These are phyloP conservation scores for Pampusana beccarii DNA, from an alignment of 2,113 vertebrate species.

Conservation along the genomic window DNA sequence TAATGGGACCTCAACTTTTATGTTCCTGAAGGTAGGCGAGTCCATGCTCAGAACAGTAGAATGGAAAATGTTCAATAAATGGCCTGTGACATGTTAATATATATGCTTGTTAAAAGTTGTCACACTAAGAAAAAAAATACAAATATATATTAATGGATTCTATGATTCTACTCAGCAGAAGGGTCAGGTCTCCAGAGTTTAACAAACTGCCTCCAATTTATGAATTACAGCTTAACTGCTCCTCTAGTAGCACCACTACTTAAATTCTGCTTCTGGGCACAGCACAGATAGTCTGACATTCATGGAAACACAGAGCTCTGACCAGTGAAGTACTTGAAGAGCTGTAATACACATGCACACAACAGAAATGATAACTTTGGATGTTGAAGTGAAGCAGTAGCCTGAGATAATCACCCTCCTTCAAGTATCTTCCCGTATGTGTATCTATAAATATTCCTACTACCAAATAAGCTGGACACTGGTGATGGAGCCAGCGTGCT, in stretches of 20 bases:
- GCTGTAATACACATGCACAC: background rate
- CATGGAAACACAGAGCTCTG: background rate
- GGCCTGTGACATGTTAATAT: background rate
- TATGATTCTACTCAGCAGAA: background rate
- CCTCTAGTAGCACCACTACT: background rate
- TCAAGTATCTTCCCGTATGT: background rate
- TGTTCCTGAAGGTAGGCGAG: background rate
- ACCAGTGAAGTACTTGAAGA: background rate
- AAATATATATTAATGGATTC: background rate
- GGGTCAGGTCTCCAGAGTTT: background rate
- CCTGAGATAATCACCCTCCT: background rate
- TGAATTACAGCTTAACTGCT: background rate
- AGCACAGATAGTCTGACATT: background rate
- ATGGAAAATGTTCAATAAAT: background rate
- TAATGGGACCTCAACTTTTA: background rate
- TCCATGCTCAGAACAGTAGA: background rate
- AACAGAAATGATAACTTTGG: background rate
- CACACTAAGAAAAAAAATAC: background rate
- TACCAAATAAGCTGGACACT: background rate
- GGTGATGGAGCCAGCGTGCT: background rate
- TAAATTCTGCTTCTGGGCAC: background rate
- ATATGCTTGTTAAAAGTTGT: background rate
- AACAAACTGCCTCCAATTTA: background rate
- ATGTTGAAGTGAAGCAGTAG: background rate
- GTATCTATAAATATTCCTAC: background rate